A percentile compares a stretch with the other conserved stretches of the same genome.
phyloP scores from a whole-genome alignment of 2,888 invertebrate species.

The Busseola fusca region DNA sequence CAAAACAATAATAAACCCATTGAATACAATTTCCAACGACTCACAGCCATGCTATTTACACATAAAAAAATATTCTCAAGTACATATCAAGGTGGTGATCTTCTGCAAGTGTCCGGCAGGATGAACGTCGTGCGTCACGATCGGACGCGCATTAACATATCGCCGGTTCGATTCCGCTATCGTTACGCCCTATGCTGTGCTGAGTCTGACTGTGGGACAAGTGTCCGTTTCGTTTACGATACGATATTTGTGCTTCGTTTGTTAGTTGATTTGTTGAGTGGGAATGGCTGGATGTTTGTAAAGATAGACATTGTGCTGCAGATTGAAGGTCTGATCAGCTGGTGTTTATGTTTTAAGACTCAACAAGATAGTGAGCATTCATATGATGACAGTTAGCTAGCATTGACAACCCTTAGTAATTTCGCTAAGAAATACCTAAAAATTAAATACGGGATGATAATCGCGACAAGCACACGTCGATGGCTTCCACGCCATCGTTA shows the following conservation, averaged over 20 bases:
- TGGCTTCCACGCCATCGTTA: no score
- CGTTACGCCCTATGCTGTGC: slow-evolving; percentile 67
- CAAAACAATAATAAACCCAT: slow-evolving; percentile 46
- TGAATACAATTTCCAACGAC: slow-evolving; percentile 47
- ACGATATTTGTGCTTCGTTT: slow-evolving; percentile 18
- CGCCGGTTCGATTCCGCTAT: slow-evolving; percentile 84
- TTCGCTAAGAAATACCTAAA: not conserved
- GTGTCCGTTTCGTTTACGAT: slow-evolving; percentile 52
- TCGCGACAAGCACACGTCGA: no score
- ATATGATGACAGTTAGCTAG: not conserved
- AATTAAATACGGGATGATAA: not conserved
- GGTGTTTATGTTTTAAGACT: not conserved
- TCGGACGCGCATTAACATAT: slow-evolving; percentile 87
- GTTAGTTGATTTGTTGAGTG: slow-evolving; percentile 3
- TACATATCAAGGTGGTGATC: slow-evolving; percentile 64
- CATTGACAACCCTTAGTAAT: not conserved
- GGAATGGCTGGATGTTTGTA: not conserved
- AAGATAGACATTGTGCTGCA: not conserved
- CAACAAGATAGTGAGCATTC: not conserved
- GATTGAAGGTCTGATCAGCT: not conserved
- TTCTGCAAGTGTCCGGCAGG: slow-evolving; percentile 76
- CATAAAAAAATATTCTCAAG: slow-evolving; percentile 65
- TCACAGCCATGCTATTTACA: slow-evolving; percentile 56
- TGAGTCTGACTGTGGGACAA: slow-evolving; percentile 48
- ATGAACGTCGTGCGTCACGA: slow-evolving; percentile 87